A percentile compares a stretch with the other conserved stretches of the same genome.
Evolutionary conservation across 2,113 vertebrate genomes (phyloP).

Genomic region (Scomber scombrus): DNA sequence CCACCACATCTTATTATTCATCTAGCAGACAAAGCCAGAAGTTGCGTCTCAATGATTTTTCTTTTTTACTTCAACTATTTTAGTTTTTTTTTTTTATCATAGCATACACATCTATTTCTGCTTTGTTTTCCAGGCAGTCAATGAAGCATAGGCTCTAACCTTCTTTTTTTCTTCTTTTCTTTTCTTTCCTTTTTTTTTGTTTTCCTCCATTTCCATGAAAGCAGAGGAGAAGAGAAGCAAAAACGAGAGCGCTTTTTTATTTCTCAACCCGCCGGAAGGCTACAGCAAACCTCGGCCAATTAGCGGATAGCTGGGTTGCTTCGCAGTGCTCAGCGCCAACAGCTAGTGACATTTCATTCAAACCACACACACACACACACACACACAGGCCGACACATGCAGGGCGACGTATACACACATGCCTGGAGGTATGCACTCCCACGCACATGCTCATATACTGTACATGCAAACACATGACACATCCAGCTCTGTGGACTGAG

Average conservation of each 20-base stretch:
- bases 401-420: neutral
- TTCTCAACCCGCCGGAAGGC: slow-evolving; percentile 68
- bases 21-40: slow-evolving; percentile 28
- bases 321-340: slow-evolving; percentile 81
- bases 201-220: slow-evolving; percentile 49
- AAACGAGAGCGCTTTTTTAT: slow-evolving; percentile 43
- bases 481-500: neutral
- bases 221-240: slow-evolving; percentile 65
- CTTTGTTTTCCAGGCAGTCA: slow-evolving; percentile 3
- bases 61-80: slow-evolving; percentile 14
- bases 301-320: slow-evolving; percentile 79
- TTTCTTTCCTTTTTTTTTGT: neutral
- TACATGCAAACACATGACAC: neutral
- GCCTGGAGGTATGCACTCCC: slow-evolving; percentile 7
- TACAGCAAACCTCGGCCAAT: slow-evolving; percentile 81
- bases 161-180: neutral
- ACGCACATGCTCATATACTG: slow-evolving; percentile 3
- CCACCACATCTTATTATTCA: slow-evolving; percentile 21
- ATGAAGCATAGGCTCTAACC: slow-evolving; percentile 6
- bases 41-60: slow-evolving; percentile 25
- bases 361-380: slow-evolving; percentile 65
- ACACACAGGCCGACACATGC: neutral
- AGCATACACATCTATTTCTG: neutral
- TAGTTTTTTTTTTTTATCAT: neutral
- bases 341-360: slow-evolving; percentile 89